Conservation (phyloP, 1,140 invertebrate genomes). For the Tetramorium parvispinum region DNA sequence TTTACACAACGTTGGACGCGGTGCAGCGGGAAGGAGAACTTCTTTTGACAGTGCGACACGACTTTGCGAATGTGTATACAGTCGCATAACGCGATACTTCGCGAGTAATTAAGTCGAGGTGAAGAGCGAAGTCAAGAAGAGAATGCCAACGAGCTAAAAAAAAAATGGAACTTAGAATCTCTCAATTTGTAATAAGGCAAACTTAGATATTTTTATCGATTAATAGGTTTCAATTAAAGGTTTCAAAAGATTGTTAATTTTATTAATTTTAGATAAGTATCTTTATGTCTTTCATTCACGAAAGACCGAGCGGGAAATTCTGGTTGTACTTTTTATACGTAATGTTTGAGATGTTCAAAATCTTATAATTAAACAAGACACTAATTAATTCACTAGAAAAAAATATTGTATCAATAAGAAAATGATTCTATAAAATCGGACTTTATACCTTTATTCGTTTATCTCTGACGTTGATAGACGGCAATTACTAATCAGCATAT, state of each 20-base stretch:
- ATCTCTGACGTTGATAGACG: not conserved
- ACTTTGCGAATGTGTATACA: not conserved
- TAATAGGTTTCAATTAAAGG: not conserved
- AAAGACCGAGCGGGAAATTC: not conserved
- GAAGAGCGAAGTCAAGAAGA: not conserved
- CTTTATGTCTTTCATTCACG: not conserved
- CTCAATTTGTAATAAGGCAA: not conserved
- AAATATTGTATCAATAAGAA: not conserved
- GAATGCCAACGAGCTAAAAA: not conserved
- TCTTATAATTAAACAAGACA: not conserved
- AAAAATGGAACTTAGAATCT: not conserved
- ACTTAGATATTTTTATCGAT: not conserved
- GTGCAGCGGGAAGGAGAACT: not conserved
- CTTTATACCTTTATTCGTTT: not conserved
- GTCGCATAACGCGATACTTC: not conserved
- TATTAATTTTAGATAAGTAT: not conserved
- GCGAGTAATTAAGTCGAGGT: not conserved
- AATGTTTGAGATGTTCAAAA: not conserved
- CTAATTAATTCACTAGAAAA: not conserved
- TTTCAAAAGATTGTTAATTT: no score
- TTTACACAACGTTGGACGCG: not conserved
- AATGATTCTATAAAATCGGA: not conserved
- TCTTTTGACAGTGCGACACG: not conserved
- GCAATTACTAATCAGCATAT: not conserved
- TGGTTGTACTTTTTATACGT: not conserved